These are phyloP conservation scores for Apoda limacodes DNA, from an alignment of 2,888 invertebrate genomes.

Conservation along the genomic window DNA sequence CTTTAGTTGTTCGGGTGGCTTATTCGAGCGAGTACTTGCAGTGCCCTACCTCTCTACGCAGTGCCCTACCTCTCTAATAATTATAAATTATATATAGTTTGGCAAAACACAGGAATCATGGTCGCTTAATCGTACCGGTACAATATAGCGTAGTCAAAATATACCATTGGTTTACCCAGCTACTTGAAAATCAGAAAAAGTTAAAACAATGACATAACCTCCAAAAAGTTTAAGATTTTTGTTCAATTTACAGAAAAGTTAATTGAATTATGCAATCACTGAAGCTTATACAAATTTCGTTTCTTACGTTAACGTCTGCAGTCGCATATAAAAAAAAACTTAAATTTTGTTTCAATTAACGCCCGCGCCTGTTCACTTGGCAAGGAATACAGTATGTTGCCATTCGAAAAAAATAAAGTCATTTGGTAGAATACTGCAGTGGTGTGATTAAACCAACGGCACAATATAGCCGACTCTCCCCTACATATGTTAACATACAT, in stretches of 20 bases:
- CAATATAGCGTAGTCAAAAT: neutral
- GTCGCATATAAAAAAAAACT: neutral
- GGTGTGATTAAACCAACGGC: neutral
- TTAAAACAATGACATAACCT: neutral
- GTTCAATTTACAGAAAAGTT: no score
- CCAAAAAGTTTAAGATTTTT: neutral
- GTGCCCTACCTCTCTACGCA: no score
- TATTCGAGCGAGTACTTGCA: no score
- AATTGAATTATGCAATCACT: neutral
- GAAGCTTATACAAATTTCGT: slow-evolving; percentile 8
- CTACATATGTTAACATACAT: no score
- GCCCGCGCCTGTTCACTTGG: neutral
- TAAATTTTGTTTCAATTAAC: neutral
- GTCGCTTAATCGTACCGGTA: neutral
- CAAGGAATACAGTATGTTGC: neutral
- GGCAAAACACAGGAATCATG: neutral
- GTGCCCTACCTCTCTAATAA: no score
- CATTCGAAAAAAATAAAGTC: neutral
- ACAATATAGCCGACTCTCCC: neutral
- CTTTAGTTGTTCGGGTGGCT: no score
- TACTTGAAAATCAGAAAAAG: neutral
- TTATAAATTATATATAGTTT: neutral
- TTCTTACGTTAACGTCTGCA: slow-evolving; percentile 4
- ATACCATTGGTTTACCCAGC: neutral
- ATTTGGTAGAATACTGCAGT: neutral